Evolutionary conservation across 2,797 vertebrate species (phyloP).

Genomic region (Coracias cyanogaster): DNA sequence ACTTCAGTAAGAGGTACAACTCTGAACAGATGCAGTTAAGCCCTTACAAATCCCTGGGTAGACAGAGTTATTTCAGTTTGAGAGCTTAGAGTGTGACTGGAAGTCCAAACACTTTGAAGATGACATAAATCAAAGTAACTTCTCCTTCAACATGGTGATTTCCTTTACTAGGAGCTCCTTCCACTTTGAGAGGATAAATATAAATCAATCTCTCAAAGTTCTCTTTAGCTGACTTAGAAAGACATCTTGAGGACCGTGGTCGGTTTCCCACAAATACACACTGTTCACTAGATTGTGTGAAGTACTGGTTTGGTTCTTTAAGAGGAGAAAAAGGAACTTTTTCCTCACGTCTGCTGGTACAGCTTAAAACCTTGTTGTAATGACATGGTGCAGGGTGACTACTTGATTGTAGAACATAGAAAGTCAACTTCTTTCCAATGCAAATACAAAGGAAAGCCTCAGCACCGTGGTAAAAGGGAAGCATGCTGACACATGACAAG

Average conservation of each 20-base stretch:
- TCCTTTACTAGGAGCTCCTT: background rate
- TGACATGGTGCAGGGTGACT: background rate
- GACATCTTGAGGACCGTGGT: too few species aligned
- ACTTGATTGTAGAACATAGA: background rate
- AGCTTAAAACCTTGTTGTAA: background rate
- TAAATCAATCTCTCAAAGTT: background rate
- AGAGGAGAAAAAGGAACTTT: background rate
- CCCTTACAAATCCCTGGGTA: constrained; percentile 25
- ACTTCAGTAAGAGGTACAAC: background rate
- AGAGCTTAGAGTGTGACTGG: background rate
- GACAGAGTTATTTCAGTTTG: constrained; percentile 1
- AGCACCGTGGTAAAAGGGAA: background rate
- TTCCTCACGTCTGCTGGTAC: background rate
- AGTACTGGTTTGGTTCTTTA: background rate
- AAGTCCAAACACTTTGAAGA: background rate
- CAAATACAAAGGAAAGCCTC: background rate
- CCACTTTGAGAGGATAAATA: background rate
- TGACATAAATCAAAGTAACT: background rate
- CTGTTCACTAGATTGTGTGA: background rate
- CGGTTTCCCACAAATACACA: too few species aligned
- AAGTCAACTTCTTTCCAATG: background rate
- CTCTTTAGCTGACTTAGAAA: too few species aligned
- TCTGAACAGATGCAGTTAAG: constrained; percentile 47
- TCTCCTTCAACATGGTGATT: background rate
- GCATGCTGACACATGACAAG: background rate